Evolutionary conservation across 2,113 vertebrate species (phyloP).

Genomic region (Phaethornis superciliosus): DNA sequence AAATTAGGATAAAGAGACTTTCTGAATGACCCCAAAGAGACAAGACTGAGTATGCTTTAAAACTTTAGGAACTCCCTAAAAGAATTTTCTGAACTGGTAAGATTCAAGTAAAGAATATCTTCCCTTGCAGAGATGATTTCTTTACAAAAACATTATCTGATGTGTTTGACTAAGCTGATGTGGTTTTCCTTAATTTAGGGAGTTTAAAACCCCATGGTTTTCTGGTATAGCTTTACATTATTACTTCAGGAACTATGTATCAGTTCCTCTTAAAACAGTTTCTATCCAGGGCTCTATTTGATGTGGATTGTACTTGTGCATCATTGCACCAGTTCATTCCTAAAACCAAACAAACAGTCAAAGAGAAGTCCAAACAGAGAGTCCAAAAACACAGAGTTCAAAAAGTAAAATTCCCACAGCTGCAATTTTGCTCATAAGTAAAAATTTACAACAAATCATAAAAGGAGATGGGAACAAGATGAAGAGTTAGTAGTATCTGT

Average conservation of each 20-base stretch:
- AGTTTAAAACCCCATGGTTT: not conserved
- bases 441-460: not conserved
- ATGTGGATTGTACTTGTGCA: not conserved
- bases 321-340: not conserved
- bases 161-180: not conserved
- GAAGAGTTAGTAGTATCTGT: not conserved
- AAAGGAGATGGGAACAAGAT: not conserved
- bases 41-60: not conserved
- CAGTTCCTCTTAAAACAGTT: not conserved
- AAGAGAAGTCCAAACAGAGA: not conserved
- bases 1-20: not conserved
- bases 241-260: not conserved
- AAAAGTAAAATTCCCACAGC: not conserved
- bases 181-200: not conserved
- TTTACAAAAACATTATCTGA: not conserved
- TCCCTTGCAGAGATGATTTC: not conserved
- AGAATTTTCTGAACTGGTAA: not conserved
- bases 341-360: not conserved
- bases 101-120: not conserved
- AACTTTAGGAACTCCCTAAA: rapidly evolving
- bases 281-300: not conserved
- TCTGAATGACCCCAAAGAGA: not conserved
- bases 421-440: not conserved
- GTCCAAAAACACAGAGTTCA: not conserved
- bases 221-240: not conserved